phyloP scores from a whole-genome alignment of 23 tunicate genomes.

The Trididemnum miniatum region DNA sequence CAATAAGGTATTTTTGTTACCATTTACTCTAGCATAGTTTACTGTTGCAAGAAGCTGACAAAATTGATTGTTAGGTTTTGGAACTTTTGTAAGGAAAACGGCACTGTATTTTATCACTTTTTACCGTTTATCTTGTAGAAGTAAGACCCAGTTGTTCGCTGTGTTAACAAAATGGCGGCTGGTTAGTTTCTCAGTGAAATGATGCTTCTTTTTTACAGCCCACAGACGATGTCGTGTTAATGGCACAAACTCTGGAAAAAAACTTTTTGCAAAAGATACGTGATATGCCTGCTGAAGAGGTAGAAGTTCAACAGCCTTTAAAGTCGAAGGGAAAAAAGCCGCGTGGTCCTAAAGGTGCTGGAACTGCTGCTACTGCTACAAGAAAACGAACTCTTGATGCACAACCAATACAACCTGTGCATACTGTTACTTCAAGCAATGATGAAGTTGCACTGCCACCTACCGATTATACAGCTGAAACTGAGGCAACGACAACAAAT shows the following conservation, averaged over 20 bases:
- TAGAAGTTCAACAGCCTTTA: conserved; percentile 55
- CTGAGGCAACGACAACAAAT: not conserved
- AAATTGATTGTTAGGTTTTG: too few species aligned
- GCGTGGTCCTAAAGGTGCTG: conserved; percentile 9
- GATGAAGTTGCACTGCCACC: conserved; percentile 40
- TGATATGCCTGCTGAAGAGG: conserved; percentile 82
- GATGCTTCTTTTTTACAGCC: too few species aligned
- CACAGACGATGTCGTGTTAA: conserved; percentile 94
- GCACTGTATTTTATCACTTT: too few species aligned
- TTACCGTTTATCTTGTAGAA: too few species aligned
- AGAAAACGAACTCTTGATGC: conserved; percentile 75
- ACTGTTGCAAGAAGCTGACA: too few species aligned
- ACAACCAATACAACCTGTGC: conserved; percentile 31
- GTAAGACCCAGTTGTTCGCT: too few species aligned
- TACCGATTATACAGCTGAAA: not conserved
- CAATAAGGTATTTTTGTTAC: conserved; percentile 61
- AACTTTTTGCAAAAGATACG: conserved; percentile 85
- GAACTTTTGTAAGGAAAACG: too few species aligned
- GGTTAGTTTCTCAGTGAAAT: too few species aligned
- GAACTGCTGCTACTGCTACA: conserved; percentile 47
- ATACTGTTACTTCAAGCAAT: conserved; percentile 77
- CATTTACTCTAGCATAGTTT: too few species aligned
- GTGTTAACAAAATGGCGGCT: too few species aligned
- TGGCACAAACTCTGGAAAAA: conserved; percentile 95
- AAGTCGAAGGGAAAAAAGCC: conserved; percentile 62